phyloP scores from a whole-genome alignment of 2,797 vertebrate species.

The Monodelphis domestica region DNA sequence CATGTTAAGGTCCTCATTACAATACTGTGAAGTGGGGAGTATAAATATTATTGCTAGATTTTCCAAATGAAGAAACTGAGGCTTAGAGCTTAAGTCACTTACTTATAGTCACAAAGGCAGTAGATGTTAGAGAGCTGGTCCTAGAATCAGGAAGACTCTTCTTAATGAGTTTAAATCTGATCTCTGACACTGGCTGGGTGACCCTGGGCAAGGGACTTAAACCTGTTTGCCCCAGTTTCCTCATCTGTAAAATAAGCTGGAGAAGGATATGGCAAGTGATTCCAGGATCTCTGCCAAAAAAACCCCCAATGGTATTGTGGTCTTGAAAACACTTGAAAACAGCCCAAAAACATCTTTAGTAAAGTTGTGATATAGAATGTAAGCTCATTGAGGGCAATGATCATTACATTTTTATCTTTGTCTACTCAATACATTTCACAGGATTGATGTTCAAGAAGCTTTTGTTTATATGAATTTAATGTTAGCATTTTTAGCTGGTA shows the following conservation, averaged over 20 bases:
- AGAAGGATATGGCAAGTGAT: too few relatives aligned
- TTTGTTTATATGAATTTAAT: background rate
- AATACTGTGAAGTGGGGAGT: background rate
- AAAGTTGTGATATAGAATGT: background rate
- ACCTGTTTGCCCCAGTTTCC: too few relatives aligned
- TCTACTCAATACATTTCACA: background rate
- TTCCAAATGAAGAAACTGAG: background rate
- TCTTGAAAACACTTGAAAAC: too few relatives aligned
- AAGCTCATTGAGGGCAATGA: background rate
- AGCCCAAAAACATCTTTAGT: background rate
- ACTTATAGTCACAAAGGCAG: background rate
- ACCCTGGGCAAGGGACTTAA: too few relatives aligned
- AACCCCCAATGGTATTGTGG: too few relatives aligned
- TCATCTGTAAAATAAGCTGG: too few relatives aligned
- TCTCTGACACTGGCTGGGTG: too few relatives aligned
- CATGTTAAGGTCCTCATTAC: background rate
- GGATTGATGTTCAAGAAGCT: background rate
- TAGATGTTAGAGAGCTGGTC: too few relatives aligned
- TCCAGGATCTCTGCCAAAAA: too few relatives aligned
- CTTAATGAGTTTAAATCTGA: too few relatives aligned
- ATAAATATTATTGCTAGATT: background rate
- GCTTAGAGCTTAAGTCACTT: background rate
- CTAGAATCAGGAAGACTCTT: too few relatives aligned
- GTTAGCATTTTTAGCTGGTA: background rate
- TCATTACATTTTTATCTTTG: background rate